Base-by-base conservation (phyloP, 2,113 vertebrate genomes). In the Ancistrus triradiatus region DNA sequence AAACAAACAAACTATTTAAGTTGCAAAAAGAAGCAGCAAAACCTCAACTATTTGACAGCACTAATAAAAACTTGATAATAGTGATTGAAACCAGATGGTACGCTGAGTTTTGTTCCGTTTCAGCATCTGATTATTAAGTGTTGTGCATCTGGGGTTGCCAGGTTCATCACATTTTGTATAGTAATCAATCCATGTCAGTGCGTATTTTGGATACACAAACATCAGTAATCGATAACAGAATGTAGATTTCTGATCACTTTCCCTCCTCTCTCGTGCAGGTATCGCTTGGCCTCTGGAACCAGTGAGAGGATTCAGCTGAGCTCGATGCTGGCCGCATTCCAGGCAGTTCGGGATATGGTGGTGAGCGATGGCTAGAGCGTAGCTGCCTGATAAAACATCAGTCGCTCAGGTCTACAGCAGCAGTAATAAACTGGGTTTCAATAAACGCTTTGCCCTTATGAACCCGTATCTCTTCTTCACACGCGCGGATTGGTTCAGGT, bases 251-350 rank as follows among this genome's bases (percentile, higher is more conserved):
- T n/a, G 10, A 11, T 46, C n/a, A 15, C n/a, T 11, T 14, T 22
- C 2, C 24, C 24, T 17, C 51, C 11, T 59, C 2, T 1, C 31
- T 38, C 63, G 60, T 1, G 65, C 50, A 99, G 96, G 83, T 91
- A 98, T 80, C 86, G 93, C 2, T 74, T 99, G 22, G 90, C 96
- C 1, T 90, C 90, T 1, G 95, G 96, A 24, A 95, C 94, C 59
- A 92, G 75, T 0, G 96, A 99, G 78, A 98, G 95, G 87, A 94
- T 98, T 70, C 96, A 99, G 89, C 87, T 99, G 66, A 95, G 95
- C 75, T 93, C 95, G 37, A 91, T 99, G 83, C 88, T 98, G 0
- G 95, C 92, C 0, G 94, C 96, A 1, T 99, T 99, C 82, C 96
- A 99, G 72, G 89, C 91, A 38, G 94, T 94, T 66, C 85, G 96